Base-by-base conservation (phyloP, 2,888 invertebrate species). In the Luperina testacea region DNA sequence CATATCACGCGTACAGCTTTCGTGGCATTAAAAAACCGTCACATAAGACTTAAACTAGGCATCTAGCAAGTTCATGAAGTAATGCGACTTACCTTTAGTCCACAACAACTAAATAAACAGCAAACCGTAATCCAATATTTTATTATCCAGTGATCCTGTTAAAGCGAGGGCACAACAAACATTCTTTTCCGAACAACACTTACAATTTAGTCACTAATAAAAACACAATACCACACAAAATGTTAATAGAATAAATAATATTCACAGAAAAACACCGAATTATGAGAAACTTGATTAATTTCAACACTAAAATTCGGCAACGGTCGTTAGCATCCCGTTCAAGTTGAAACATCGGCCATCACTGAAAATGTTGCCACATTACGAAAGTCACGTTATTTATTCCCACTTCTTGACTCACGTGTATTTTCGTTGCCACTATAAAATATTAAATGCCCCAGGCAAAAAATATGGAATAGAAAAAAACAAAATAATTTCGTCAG, bases 61-160 rank as follows among this genome's bases (percentile, higher is more conserved):
- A 79, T 85, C 71, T 75, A 63, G 79, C 38, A 75, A 75, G 76
- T 75, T 72, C 48, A 75, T 80, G 71, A 85, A 81, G 78, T 63
- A 80, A 78, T 68, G 83, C 82, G 90, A 94, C 96, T 96, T 90
- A 96, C 96, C 96, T 94, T 92, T 93, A 90, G 91, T 93, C 91
- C 91, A 91, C 91, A 93, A 93, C 92, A 93, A 94, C 93, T 93
- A 93, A 93, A 93, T 93, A 93, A 94, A 94, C 95, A 95, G 94
- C 94, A 92, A 92, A 94, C 94, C 92, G 95, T 96, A 96, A 96
- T 96, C 96, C 96, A 96, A 96, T 96, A 96, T 92, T 93, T 83
- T 92, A 93, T 87, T 94, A 93, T 94, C 92, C 96, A 96, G 95
- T 95, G 94, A 96, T 96, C 96, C 94, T 96, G 96, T 95, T 96